These are phyloP conservation scores for Malurus cyaneus DNA, from an alignment of 2,113 vertebrate genomes.

Conservation along the genomic window DNA sequence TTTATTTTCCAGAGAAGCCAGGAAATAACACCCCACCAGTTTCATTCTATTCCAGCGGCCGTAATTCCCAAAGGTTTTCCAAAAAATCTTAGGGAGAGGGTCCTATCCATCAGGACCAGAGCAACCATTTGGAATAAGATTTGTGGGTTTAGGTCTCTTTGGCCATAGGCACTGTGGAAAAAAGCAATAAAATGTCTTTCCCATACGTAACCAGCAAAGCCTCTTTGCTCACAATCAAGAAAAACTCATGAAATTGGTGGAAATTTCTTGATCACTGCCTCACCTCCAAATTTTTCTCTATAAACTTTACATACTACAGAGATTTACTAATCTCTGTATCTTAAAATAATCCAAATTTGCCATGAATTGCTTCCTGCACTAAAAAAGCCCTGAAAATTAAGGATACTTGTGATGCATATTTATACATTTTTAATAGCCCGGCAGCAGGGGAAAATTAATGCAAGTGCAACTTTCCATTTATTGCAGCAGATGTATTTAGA, in stretches of 20 bases:
- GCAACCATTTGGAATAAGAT: neutral
- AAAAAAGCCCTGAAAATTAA: neutral
- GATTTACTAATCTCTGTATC: neutral
- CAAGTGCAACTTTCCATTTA: conserved; percentile 12
- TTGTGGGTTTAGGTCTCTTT: neutral
- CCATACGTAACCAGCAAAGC: neutral
- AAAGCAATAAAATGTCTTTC: neutral
- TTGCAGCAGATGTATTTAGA: conserved; percentile 31
- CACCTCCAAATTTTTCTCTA: neutral
- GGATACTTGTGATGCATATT: neutral
- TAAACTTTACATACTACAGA: neutral
- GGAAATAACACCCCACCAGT: neutral
- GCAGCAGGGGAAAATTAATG: neutral
- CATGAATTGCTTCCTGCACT: neutral
- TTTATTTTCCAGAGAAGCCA: neutral
- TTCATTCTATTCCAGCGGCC: neutral
- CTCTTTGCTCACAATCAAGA: neutral
- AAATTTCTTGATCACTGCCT: neutral
- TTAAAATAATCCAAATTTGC: neutral
- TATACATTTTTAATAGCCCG: neutral
- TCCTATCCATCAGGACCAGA: neutral
- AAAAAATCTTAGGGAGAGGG: neutral
- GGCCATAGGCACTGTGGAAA: neutral
- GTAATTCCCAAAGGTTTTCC: neutral
- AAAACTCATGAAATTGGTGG: neutral